A percentile compares a stretch with the other conserved stretches of the same genome.
These are phyloP conservation scores for Rhopalosiphum maidis DNA, from an alignment of 1,140 invertebrate genomes.

Conservation along the genomic window DNA sequence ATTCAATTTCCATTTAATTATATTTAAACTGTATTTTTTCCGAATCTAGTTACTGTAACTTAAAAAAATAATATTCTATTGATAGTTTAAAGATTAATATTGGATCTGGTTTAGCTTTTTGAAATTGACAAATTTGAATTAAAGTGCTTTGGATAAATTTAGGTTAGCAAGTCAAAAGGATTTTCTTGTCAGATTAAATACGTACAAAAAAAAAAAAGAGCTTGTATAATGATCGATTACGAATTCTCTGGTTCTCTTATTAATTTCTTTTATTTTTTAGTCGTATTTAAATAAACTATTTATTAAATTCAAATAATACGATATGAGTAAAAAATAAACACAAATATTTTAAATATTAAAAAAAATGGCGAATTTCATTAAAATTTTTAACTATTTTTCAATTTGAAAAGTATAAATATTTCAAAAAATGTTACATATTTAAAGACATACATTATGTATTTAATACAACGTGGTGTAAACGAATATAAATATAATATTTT, in stretches of 20 bases:
- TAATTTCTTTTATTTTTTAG: not conserved
- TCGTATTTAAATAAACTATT: not conserved
- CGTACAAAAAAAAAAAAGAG: not conserved
- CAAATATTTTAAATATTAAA: not conserved
- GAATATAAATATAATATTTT: no score
- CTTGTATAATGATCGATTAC: not conserved
- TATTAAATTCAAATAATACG: no score
- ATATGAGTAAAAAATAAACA: not conserved
- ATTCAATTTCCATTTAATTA: not conserved
- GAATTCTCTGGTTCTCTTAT: not conserved
- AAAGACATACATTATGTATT: no score
- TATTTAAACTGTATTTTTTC: not conserved
- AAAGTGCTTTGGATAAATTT: not conserved
- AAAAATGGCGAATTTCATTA: not conserved
- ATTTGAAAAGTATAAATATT: no score
- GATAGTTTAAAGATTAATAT: not conserved
- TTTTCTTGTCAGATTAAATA: not conserved
- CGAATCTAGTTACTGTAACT: not conserved
- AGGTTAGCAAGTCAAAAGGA: not conserved
- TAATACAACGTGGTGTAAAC: no score
- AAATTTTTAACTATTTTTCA: no score
- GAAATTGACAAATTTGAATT: not conserved
- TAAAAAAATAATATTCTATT: not conserved
- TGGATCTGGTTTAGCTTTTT: not conserved
- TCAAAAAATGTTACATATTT: no score